Percentiles rank a stretch among this genome's conserved stretches.
These are phyloP conservation scores for Eupithecia abbreviata DNA, from an alignment of 2,888 invertebrate species.

Conservation along the genomic window DNA sequence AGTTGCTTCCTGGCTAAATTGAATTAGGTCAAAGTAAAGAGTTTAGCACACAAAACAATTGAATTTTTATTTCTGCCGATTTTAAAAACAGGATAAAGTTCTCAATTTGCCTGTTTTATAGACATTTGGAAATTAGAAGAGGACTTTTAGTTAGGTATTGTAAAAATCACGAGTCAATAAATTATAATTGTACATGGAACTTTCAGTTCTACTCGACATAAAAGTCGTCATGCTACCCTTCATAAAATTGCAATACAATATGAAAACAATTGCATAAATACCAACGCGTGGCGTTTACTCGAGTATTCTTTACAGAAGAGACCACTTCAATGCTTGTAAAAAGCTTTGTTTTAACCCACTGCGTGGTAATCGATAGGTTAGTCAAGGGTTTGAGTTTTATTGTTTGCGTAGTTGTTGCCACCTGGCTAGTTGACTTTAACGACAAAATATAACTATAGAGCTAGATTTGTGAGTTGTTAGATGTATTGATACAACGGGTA, in stretches of 20 bases:
- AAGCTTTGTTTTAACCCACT: slow-evolving; percentile 37
- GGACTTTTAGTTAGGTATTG: too few species aligned
- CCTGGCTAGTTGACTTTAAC: slow-evolving; percentile 32
- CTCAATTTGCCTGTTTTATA: too few species aligned
- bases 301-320: slow-evolving; percentile 36
- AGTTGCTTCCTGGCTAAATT: too few species aligned
- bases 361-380: slow-evolving; percentile 52
- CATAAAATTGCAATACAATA: slow-evolving; percentile 27
- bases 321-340: slow-evolving; percentile 27
- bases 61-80: too few species aligned
- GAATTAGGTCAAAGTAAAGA: too few species aligned
- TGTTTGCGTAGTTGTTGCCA: slow-evolving; percentile 24
- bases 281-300: slow-evolving; percentile 37
- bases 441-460: too few species aligned
- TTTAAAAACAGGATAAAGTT: too few species aligned
- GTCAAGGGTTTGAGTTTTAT: slow-evolving; percentile 33
- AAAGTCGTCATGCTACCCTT: not conserved
- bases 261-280: slow-evolving; percentile 8
- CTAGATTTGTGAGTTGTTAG: too few species aligned
- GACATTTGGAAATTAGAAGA: too few species aligned
- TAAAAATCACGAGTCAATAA: not conserved
- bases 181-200: not conserved
- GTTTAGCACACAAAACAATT: too few species aligned
- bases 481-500: too few species aligned
- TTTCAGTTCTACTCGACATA: not conserved